Evolutionary conservation across 2,113 vertebrate genomes (phyloP).

Genomic region (Dunckerocampus dactyliophorus): DNA sequence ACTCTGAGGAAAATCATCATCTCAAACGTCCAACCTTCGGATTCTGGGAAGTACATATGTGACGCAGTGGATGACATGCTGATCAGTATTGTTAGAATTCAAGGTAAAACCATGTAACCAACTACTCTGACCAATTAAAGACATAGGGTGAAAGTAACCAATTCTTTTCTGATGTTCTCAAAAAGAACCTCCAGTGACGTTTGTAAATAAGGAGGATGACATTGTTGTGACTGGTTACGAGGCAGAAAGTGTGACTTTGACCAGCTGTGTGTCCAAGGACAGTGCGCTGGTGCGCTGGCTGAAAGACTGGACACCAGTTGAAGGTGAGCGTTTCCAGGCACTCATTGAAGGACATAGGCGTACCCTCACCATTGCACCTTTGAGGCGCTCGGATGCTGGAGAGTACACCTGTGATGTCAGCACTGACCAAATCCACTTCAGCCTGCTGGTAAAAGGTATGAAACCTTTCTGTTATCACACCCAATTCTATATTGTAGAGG

Average conservation of each 20-base stretch:
- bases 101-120: conserved; percentile 54
- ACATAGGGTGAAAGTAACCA: not conserved
- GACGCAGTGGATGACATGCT: conserved; percentile 70
- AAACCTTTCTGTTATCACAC: not conserved
- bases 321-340: conserved; percentile 67
- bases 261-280: conserved; percentile 73
- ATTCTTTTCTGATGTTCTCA: not conserved
- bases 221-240: conserved; percentile 70
- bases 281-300: conserved; percentile 72
- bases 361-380: conserved; percentile 75
- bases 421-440: conserved; percentile 77
- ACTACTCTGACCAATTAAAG: not conserved
- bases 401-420: conserved; percentile 79
- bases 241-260: conserved; percentile 76
- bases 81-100: conserved; percentile 61
- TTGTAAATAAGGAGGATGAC: conserved; percentile 76
- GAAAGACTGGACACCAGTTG: conserved; percentile 69
- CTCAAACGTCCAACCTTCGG: conserved; percentile 54
- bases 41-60: conserved; percentile 75
- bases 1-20: conserved; percentile 71
- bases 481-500: accelerated
- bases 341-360: conserved; percentile 64
- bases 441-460: conserved; percentile 78
- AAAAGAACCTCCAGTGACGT: conserved; percentile 69
- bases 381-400: conserved; percentile 72